Percentiles rank a stretch among this genome's conserved stretches.
Conservation (phyloP, 1,140 invertebrate species). For the Agraylea sexmaculata region DNA sequence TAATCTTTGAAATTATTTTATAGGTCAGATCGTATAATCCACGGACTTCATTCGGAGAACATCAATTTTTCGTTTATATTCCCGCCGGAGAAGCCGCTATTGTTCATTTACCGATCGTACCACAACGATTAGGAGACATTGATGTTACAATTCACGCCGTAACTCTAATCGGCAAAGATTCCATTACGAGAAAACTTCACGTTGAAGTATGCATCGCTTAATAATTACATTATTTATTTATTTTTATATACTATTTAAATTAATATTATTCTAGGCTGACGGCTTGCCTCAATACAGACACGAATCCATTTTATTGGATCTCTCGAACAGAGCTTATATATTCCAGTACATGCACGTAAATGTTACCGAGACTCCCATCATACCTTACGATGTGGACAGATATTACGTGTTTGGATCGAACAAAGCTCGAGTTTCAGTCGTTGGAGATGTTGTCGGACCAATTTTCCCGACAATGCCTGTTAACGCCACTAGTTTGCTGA, state of each 20-base stretch:
- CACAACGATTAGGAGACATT: conserved; percentile 66
- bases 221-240: conserved; percentile 2
- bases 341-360: conserved; percentile 94
- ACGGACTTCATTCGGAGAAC: conserved; percentile 77
- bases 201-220: conserved; percentile 50
- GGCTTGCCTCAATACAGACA: conserved; percentile 85
- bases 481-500: conserved; percentile 68
- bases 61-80: conserved; percentile 89
- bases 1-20: conserved; percentile 9
- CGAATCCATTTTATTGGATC: conserved; percentile 81
- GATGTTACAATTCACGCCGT: conserved; percentile 70
- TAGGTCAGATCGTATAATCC: conserved; percentile 68
- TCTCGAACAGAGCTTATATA: conserved; percentile 82
- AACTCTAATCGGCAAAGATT: conserved; percentile 75
- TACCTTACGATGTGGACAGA: conserved; percentile 77
- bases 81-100: conserved; percentile 61
- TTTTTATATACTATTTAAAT: not conserved
- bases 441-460: conserved; percentile 91
- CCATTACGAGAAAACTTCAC: conserved; percentile 54
- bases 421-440: conserved; percentile 70
- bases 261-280: conserved; percentile 53
- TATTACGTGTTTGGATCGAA: conserved; percentile 94
- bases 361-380: conserved; percentile 80
- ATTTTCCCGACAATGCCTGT: conserved; percentile 88
- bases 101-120: conserved; percentile 85